Conservation (phyloP, 2,888 invertebrate genomes). For the Anarsia innoxiella region DNA sequence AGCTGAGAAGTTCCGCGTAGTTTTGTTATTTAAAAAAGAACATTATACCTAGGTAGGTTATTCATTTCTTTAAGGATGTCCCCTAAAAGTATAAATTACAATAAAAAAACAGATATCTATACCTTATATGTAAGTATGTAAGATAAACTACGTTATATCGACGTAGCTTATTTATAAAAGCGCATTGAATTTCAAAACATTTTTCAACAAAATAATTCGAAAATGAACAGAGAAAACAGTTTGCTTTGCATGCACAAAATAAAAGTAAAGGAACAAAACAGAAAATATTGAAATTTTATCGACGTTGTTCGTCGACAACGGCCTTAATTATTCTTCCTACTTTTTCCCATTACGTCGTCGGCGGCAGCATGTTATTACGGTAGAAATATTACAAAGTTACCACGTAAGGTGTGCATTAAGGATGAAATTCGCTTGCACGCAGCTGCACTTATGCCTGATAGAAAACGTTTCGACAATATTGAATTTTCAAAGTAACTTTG, state of each 20-base stretch:
- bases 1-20: too few species aligned
- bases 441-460: not conserved
- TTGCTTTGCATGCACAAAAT: constrained; percentile 5
- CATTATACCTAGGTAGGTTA: too few species aligned
- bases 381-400: constrained; percentile 1
- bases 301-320: not conserved
- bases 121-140: too few species aligned
- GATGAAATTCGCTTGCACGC: constrained; percentile 1
- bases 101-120: too few species aligned
- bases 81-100: too few species aligned
- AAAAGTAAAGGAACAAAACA: not conserved
- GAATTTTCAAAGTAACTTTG: constrained; percentile 15
- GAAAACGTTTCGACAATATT: constrained; percentile 13
- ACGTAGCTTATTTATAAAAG: too few species aligned
- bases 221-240: too few species aligned
- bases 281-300: constrained; percentile 11
- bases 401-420: constrained; percentile 4
- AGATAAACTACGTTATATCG: too few species aligned
- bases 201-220: too few species aligned
- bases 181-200: too few species aligned
- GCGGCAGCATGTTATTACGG: not conserved
- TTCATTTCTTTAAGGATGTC: too few species aligned
- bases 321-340: constrained; percentile 5
- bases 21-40: too few species aligned
- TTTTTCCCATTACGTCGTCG: constrained; percentile 4